Evolutionary conservation across 2,113 vertebrate species (phyloP).

Genomic region (Chaetops frenatus): DNA sequence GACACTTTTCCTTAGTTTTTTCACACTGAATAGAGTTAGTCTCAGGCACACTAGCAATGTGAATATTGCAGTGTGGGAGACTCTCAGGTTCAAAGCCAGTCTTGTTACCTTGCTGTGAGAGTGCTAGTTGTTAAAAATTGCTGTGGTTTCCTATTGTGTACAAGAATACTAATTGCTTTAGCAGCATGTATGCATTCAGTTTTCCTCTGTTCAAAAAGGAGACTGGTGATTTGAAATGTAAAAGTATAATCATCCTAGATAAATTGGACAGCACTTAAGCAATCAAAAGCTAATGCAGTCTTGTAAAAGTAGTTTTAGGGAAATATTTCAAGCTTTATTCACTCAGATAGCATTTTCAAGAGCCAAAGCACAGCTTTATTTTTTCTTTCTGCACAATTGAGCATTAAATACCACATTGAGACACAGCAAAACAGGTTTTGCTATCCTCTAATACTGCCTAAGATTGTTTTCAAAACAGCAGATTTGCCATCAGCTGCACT

Average conservation of each 20-base stretch:
- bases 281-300: conserved; percentile 43
- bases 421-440: neutral
- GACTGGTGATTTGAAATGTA: conserved; percentile 4
- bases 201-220: conserved; percentile 11
- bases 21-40: conserved; percentile 13
- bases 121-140: conserved; percentile 22
- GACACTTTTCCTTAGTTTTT: conserved; percentile 16
- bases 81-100: conserved; percentile 11
- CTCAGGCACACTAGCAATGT: neutral
- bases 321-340: conserved; percentile 45
- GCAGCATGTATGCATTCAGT: neutral
- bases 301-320: conserved; percentile 31
- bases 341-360: conserved; percentile 5
- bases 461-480: neutral
- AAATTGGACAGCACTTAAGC: conserved; percentile 38
- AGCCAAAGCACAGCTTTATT: neutral
- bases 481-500: neutral
- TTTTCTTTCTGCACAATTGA: conserved; percentile 26
- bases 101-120: conserved; percentile 31
- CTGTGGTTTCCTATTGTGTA: conserved; percentile 20
- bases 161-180: conserved; percentile 33
- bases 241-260: conserved; percentile 38
- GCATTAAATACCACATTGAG: conserved; percentile 28
- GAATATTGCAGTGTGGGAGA: conserved; percentile 33
- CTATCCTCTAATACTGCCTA: neutral